A percentile compares a stretch with the other conserved stretches of the same genome.
Conservation (phyloP, 2,113 vertebrate species). For the Merops nubicus region DNA sequence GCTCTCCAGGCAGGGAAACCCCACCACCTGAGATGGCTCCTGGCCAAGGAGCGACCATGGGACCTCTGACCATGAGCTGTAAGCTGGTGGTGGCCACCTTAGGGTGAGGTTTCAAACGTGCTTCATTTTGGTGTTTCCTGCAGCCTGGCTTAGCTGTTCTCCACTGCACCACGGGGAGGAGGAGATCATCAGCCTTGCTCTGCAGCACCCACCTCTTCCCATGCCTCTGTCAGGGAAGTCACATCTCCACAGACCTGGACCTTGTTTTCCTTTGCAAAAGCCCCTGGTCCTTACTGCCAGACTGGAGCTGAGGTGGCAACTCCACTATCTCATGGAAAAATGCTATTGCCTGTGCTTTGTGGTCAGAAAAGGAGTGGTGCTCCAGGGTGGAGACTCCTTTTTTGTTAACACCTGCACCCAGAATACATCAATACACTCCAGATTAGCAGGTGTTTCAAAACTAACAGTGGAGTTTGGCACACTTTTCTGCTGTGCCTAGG, state of each 20-base stretch:
- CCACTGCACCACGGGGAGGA: rapidly evolving
- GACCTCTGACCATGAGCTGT: background rate
- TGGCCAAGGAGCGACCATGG: rapidly evolving
- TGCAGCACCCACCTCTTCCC: background rate
- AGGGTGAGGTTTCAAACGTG: background rate
- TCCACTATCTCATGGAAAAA: background rate
- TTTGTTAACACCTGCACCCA: background rate
- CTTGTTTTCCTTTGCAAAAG: background rate
- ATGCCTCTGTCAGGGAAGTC: background rate
- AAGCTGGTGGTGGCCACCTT: background rate
- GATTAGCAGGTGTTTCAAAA: background rate
- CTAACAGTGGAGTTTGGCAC: background rate
- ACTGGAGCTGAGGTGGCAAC: background rate
- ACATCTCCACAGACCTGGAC: background rate
- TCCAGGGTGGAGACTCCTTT: background rate
- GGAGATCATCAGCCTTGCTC: rapidly evolving
- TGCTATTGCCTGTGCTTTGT: background rate
- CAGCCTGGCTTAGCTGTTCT: background rate
- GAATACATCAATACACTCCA: background rate
- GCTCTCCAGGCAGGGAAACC: background rate
- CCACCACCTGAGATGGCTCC: background rate
- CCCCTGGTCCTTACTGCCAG: background rate
- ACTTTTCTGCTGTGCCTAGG: background rate
- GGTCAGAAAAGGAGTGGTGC: slow-evolving; percentile 35
- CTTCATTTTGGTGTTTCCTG: background rate